phyloP scores from a whole-genome alignment of 2,113 vertebrate species.

The Hippocampus mohnikei region DNA sequence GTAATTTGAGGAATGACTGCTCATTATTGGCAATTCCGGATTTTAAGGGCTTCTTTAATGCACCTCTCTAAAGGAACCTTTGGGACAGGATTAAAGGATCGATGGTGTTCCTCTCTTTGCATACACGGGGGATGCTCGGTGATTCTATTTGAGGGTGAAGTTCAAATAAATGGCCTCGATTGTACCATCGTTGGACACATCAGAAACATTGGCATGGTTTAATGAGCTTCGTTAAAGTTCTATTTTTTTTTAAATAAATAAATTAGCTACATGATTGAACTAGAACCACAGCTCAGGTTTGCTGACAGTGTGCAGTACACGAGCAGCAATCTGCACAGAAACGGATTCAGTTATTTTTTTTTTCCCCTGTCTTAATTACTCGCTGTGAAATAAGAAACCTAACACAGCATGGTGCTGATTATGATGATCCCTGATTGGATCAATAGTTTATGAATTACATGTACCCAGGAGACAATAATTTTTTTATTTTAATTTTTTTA shows the following conservation, averaged over 20 bases:
- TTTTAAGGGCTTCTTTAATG: conserved; percentile 92
- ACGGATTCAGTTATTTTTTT: neutral
- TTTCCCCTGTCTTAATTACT: conserved; percentile 13
- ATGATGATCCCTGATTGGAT: conserved; percentile 44
- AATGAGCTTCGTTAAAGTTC: neutral
- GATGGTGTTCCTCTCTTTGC: conserved; percentile 55
- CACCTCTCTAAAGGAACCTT: conserved; percentile 74
- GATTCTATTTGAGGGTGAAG: conserved; percentile 52
- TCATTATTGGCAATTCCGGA: conserved; percentile 96
- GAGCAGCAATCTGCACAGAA: neutral
- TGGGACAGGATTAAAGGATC: conserved; percentile 73
- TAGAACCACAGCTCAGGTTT: neutral
- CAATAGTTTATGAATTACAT: conserved; percentile 52
- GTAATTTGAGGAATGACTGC: conserved; percentile 99
- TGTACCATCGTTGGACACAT: neutral
- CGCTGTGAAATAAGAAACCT: conserved; percentile 21
- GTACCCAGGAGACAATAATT: conserved; percentile 30
- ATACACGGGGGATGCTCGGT: conserved; percentile 30
- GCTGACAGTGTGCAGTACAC: neutral
- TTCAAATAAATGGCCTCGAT: conserved; percentile 48
- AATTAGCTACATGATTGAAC: neutral
- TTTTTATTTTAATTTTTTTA: conserved; percentile 20
- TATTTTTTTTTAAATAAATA: neutral
- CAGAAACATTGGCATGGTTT: neutral
- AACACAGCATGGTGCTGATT: conserved; percentile 27